Evolutionary conservation across 2,113 vertebrate genomes (phyloP), one percentile per base, ranked within the genome.

Genomic region (Notarius lentiginosus): DNA sequence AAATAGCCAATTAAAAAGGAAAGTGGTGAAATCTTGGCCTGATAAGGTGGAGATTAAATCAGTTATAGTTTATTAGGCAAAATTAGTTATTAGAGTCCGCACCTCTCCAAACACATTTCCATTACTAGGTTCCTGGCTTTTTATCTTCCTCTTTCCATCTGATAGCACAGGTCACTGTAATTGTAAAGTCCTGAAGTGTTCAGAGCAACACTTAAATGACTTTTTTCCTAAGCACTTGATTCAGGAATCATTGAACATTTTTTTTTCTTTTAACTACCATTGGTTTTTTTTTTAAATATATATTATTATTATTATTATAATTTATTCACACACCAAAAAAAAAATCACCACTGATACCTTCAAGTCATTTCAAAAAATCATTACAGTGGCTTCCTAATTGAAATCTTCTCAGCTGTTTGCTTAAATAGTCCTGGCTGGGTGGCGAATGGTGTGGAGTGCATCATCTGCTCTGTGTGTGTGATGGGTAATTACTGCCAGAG

Each of bases 1-100:
- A 96, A 98, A 99, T 97, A 97, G 97, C 96, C 97, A 98, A 98
- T 99, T 99, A 99, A 94, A 95, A 96, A 96, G 94, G 95, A 96
- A 97, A 97, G 96, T 96, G 97, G 96, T 96, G 95, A 97, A 97
- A 95, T 95, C 96, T 97, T 95, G 93, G 95, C 93, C 96, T 96
- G 96, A 96, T 97, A 95, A 95, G 94, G 94, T 93, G 92, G 88
- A 95, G 95, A 96, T 96, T 96, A 95, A 95, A 95, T 96, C 95
- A 92, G 95, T 95, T 96, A 95, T 95, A 95, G 94, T 96, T 96
- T 96, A 95, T 96, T 95, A 95, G 94, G 93, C 93, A 95, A 95
- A 95, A 95, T 96, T 93, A 95, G 94, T 95, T 95, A 95, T 96
- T 95, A 95, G 94, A 92, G 93, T 94, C 92, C 92, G 91, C 94